Percentiles rank a stretch among this genome's conserved stretches.
Evolutionary conservation across 2,113 vertebrate species (phyloP).

Genomic region (Clinocottus analis): DNA sequence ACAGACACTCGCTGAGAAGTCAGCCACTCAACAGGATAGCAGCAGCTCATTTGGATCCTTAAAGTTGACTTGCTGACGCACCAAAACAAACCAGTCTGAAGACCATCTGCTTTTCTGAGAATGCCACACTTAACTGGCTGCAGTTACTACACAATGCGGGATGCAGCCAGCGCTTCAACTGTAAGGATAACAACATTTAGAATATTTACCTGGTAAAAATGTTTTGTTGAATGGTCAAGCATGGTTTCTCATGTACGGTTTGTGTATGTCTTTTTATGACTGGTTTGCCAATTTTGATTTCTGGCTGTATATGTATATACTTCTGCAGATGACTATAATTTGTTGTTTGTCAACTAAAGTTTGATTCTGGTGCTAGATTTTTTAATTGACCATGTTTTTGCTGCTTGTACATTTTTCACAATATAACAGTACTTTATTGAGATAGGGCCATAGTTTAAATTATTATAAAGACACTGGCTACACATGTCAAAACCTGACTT

Average conservation of each 20-base stretch:
- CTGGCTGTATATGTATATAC: not conserved
- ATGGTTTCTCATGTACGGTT: not conserved
- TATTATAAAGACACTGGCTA: not conserved
- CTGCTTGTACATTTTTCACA: not conserved
- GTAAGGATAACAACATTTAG: slow-evolving; percentile 70
- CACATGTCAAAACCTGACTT: slow-evolving; percentile 1
- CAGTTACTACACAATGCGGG: slow-evolving; percentile 84
- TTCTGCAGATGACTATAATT: not conserved
- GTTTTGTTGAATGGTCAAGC: not conserved
- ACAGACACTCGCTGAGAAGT: slow-evolving; percentile 52
- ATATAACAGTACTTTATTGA: not conserved
- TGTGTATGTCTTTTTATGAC: not conserved
- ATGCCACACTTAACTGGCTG: slow-evolving; percentile 89
- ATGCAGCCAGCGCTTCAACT: slow-evolving; percentile 81
- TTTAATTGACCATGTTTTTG: not conserved
- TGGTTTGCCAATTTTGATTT: not conserved
- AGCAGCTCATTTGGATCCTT: slow-evolving; percentile 61
- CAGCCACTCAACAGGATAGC: slow-evolving; percentile 58
- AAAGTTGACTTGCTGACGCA: slow-evolving; percentile 59
- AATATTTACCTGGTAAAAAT: not conserved
- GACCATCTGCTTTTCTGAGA: slow-evolving; percentile 67
- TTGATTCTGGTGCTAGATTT: not conserved
- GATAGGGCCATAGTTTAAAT: not conserved
- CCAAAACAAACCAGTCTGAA: slow-evolving; percentile 57
- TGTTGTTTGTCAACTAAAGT: no score